Base-by-base conservation (phyloP, 2,888 invertebrate species). In the Endotricha flammealis region DNA sequence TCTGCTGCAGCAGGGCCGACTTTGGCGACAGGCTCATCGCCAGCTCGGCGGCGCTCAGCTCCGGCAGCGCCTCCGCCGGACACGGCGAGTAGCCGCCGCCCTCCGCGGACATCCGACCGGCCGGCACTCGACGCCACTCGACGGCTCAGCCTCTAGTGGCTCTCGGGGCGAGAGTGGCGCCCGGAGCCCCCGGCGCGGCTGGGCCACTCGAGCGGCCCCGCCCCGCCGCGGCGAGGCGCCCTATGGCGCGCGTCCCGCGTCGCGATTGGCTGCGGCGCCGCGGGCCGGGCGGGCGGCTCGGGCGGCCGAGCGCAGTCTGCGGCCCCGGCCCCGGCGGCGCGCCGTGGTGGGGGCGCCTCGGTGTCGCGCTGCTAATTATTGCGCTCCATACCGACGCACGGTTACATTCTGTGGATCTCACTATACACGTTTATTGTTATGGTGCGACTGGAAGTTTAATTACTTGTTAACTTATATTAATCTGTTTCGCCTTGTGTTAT, bases 1-100 rank as follows among this genome's bases (percentile, higher is more conserved):
- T 91, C 73, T 93, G 92, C 71, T 93, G 93, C 67, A 93, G 91
- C 85, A 93, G 92, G 72, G 94, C 93, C 63, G 95, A 92, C 66
- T 88, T 88, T 63, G 89, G 87, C 66, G 88, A 88, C 57, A 88
- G 81, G 82, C 88, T 88, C 82, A 82, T 83, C 77, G 78, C 83
- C 89, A 88, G 82, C 78, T 82, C 75, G 71, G 77, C 78, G 57
- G 80, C 86, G 82, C 81, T 88, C 75, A 81, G 81, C 74, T 77
- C 79, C 83, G 80, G 78, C 86, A 79, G 88, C 88, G 83, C 90
- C 85, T 90, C 88, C 86, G 88, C 88, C 87, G 87, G 88, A 83
- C 88, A 82, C 86, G 87, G 88, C 83, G 85, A 85, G 60, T 81
- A 85, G 77, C 79, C 83, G 85, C 86, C 80, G 83, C 82, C 78